These are phyloP conservation scores for Lutjanus campechanus DNA, from an alignment of 2,797 vertebrate species.

Conservation along the genomic window DNA sequence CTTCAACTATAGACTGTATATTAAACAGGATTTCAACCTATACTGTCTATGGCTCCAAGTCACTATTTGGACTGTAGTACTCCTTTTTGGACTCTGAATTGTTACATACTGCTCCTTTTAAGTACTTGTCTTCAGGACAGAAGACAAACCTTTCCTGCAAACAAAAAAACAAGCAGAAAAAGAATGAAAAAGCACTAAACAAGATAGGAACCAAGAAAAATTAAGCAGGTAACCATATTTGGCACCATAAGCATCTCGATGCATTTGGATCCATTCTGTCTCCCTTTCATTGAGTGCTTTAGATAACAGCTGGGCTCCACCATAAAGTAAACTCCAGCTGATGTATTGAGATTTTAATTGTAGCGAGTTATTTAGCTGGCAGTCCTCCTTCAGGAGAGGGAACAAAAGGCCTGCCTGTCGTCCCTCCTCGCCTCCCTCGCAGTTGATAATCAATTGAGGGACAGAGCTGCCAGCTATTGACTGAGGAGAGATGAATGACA, in stretches of 20 bases:
- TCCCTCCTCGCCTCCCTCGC: slow-evolving; percentile 68
- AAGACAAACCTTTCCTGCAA: background rate
- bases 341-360: slow-evolving; percentile 84
- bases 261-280: slow-evolving; percentile 43
- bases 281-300: slow-evolving; percentile 51
- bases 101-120: no score
- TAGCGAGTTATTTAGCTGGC: slow-evolving; percentile 71
- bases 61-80: no score
- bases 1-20: no score
- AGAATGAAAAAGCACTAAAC: slow-evolving; percentile 1
- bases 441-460: slow-evolving; percentile 83
- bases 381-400: slow-evolving; percentile 67
- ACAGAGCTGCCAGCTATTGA: slow-evolving; percentile 82
- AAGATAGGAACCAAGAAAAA: slow-evolving; percentile 34
- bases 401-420: slow-evolving; percentile 77
- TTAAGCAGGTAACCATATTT: slow-evolving; percentile 27
- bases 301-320: slow-evolving; percentile 59
- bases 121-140: background rate
- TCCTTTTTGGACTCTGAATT: no score
- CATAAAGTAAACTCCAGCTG: slow-evolving; percentile 75
- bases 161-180: background rate
- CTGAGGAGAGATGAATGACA: slow-evolving; percentile 82
- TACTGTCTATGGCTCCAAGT: no score
- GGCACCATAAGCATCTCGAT: slow-evolving; percentile 12
- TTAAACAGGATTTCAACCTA: no score